Base-by-base conservation (phyloP, 1,140 invertebrate species). In the Spodoptera frugiperda region DNA sequence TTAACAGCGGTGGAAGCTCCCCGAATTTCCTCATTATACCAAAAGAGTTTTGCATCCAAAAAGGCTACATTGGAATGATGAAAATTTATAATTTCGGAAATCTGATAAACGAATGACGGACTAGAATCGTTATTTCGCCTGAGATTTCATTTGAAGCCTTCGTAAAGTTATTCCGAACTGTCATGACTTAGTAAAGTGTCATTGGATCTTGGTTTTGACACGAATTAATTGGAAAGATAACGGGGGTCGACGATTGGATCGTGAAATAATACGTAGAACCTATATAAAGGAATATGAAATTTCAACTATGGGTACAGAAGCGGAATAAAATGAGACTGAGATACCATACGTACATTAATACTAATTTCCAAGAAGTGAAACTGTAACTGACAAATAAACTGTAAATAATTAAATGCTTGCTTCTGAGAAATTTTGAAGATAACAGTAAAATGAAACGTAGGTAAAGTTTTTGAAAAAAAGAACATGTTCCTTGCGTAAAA, bases 1-100 rank as follows among this genome's bases (percentile, higher is more conserved):
- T 88, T 86, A 80, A 82, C 73, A 74, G 68, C 57, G 76, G 76
- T 67, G 63, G 54, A 73, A 65, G 77, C 55, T 72, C 82, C 84
- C 84, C 82, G 75, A 82, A 87, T 86, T 83, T 84, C 74, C 85
- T 88, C 80, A 80, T 89, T 84, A 87, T 85, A 84, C 85, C 82
- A 57, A 80, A 59, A 30, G 82, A 76, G 79, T 82, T 84, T 78
- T 77, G 78, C 81, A 63, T 67, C 77, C 79, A 80, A 81, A 78
- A 83, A 77, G 77, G 54, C 72, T 68, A 67, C 33, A 39, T 79
- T 48, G 78, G 79, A 70, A 71, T 57, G 78, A 59, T 78, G 78
- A 25, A 67, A 78, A 46, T 55, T 80, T 84, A 72, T 78, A 77
- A 49, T 76, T 81, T 87, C 61, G 59, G 48, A 57, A 78, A 79